These are phyloP conservation scores for Drosophila sp. DNA, from an alignment of 1,140 invertebrate genomes.

Conservation along the genomic window DNA sequence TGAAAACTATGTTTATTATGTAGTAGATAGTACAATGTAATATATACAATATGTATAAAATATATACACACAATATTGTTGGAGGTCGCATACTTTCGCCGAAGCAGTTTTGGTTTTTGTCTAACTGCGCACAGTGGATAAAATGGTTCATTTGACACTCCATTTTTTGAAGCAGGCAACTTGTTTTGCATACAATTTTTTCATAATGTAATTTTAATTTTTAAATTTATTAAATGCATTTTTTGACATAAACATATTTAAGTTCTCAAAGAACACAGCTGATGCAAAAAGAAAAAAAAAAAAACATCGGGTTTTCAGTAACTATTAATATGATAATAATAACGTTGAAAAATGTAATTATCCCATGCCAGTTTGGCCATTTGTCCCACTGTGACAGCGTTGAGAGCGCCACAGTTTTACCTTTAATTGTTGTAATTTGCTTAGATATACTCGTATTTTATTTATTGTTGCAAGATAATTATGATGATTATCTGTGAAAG, in stretches of 20 bases:
- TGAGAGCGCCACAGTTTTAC: constrained; percentile 44
- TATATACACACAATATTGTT: constrained; percentile 38
- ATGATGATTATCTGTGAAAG: constrained; percentile 82
- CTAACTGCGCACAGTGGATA: constrained; percentile 33
- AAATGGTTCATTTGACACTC: no score
- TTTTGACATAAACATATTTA: no score
- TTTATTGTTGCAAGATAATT: constrained; percentile 81
- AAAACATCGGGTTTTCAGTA: no score
- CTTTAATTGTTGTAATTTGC: constrained; percentile 81
- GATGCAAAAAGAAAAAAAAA: no score
- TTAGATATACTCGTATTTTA: constrained; percentile 65
- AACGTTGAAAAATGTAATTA: no score
- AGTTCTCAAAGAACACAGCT: no score
- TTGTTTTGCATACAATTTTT: no score
- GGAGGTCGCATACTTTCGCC: constrained; percentile 60
- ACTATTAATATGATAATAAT: no score
- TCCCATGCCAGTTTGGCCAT: no score
- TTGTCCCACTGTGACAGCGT: not conserved
- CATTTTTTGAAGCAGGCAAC: no score
- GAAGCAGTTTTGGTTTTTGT: constrained; percentile 59
- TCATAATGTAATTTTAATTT: no score
- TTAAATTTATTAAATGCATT: no score
- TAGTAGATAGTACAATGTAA: constrained; percentile 60
- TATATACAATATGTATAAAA: constrained; percentile 25
- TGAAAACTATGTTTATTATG: constrained; percentile 80